Evolutionary conservation across 2,113 vertebrate genomes (phyloP), one percentile per base, ranked within the genome.

Genomic region (Pimephales promelas): DNA sequence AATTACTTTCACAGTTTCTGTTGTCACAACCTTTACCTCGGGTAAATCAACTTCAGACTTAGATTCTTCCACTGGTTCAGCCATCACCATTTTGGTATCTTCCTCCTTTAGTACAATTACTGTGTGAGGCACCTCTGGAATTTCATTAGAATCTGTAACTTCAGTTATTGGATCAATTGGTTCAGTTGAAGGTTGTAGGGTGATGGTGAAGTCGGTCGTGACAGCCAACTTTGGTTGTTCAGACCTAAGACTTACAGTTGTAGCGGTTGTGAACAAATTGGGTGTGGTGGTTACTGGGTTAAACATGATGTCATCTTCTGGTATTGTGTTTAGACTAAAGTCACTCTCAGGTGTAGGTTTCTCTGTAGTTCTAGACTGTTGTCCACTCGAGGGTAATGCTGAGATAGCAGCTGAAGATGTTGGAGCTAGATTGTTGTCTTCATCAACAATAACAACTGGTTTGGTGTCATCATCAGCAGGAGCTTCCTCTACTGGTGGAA

Each of bases 371-470:
- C 36, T 57, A 59, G 31, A 49, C 75, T 72, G 73, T 82, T 81
- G 62, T 36, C 57, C 64, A 11, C n/a, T 75, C 57, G 80, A 28
- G 26, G 36, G 16, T 31, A 61, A 49, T 62, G 20, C 76, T 45
- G 88, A 79, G 83, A 85, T 84, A 26, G 90, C 88, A 64, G 90
- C 88, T 24, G 89, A 85, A 80, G 49, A 89, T 89, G 57, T 91
- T 4, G 90, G 88, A 84, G 87, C 78, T 10, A 82, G 31, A 68
- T 72, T 87, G 59, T 77, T 0, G 10, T 26, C 47, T 20, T 83
- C 82, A 71, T 66, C 70, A 64, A 61, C 56, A 40, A 40, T 81
- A 11, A 72, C 62, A 45, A 76, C 57, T 79, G 52, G 18, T 76
- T 64, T 5, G 22, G 24, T 45, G 6, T 70, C 14, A 14, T 81